Evolutionary conservation across 2,113 vertebrate genomes (phyloP).

Genomic region (Sprattus sprattus): DNA sequence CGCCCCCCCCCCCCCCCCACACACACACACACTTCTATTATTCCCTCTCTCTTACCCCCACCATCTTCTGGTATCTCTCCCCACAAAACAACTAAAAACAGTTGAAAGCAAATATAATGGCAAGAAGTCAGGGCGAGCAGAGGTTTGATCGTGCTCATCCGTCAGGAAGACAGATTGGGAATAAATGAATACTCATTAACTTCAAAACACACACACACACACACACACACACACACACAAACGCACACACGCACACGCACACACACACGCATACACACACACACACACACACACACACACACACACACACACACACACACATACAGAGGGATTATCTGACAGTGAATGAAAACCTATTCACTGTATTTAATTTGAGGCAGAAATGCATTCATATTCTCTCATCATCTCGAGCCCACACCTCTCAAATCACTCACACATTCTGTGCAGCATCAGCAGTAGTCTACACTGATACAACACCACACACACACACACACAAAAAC

Average conservation of each 20-base stretch:
- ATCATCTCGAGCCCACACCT: not conserved
- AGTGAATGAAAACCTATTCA: slow-evolving; percentile 3
- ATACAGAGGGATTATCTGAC: slow-evolving; percentile 6
- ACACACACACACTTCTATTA: slow-evolving; percentile 28
- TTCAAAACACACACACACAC: not conserved
- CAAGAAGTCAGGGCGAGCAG: not conserved
- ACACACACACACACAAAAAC: too few relatives aligned
- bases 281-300: not conserved
- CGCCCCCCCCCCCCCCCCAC: slow-evolving; percentile 24
- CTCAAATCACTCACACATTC: not conserved
- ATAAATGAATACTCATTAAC: slow-evolving; percentile 31
- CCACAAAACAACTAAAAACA: not conserved
- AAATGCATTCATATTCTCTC: not conserved
- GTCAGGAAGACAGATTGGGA: slow-evolving; percentile 31
- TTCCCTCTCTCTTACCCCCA: slow-evolving; percentile 8
- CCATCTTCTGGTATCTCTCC: not conserved
- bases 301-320: not conserved
- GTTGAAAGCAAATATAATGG: not conserved
- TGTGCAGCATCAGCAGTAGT: slow-evolving; percentile 8
- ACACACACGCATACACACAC: not conserved
- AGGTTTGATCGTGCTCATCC: slow-evolving; percentile 32
- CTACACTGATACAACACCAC: not conserved
- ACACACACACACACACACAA: not conserved
- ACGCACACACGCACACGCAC: not conserved
- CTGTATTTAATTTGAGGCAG: slow-evolving; percentile 3